These are phyloP conservation scores for Sardina pilchardus DNA, from an alignment of 2,113 vertebrate genomes.

Conservation along the genomic window DNA sequence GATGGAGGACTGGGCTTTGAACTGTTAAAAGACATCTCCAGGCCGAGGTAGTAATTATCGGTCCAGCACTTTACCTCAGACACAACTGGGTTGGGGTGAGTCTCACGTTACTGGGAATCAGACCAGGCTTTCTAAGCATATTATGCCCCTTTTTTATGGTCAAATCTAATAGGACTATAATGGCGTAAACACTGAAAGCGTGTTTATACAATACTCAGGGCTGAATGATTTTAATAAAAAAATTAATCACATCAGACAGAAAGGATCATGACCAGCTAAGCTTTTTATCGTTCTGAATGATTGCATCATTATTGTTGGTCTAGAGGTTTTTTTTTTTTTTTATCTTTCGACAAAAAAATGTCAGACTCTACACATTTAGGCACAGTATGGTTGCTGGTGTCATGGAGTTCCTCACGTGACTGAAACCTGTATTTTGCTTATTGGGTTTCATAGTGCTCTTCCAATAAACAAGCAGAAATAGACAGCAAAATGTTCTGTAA, in stretches of 20 bases:
- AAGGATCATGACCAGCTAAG: no score
- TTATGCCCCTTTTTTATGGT: not conserved
- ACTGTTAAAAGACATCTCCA: not conserved
- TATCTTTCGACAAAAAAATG: no score
- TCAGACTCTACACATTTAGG: not conserved
- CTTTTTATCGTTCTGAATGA: no score
- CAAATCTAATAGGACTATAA: not conserved
- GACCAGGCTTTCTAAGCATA: no score
- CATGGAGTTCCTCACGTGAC: not conserved
- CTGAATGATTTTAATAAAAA: no score
- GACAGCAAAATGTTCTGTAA: not conserved
- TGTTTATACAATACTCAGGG: not conserved
- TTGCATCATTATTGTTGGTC: no score
- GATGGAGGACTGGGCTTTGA: constrained; percentile 3
- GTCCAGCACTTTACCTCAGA: not conserved
- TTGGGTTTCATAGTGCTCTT: not conserved
- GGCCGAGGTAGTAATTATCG: not conserved
- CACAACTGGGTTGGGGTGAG: not conserved
- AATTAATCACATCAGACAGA: no score
- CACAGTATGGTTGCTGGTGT: not conserved
- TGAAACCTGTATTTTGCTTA: not conserved
- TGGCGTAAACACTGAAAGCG: not conserved
- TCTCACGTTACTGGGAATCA: not conserved
- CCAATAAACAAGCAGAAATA: not conserved
- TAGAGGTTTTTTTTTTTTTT: no score